A percentile compares a stretch with the other conserved stretches of the same genome.
phyloP scores from a whole-genome alignment of 2,113 vertebrate genomes.

The Rattus norvegicus region DNA sequence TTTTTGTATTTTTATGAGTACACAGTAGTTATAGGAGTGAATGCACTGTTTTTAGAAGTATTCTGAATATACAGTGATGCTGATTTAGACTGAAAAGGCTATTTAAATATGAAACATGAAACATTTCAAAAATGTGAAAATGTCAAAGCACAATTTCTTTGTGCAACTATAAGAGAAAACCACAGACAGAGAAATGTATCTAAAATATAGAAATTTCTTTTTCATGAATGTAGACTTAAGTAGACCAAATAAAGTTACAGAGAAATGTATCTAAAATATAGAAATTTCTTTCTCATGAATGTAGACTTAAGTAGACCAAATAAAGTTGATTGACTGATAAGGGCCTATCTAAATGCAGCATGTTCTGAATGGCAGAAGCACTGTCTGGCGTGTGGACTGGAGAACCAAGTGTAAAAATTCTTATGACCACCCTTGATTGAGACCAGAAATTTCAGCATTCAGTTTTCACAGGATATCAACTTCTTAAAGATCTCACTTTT shows the following conservation, averaged over 20 bases:
- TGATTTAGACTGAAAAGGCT: neutral
- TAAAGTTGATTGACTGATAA: neutral
- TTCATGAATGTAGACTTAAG: too few species aligned
- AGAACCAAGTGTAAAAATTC: too few species aligned
- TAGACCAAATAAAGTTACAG: too few species aligned
- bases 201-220: neutral
- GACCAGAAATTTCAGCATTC: accelerated
- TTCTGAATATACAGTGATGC: neutral
- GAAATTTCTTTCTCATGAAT: neutral
- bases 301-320: neutral
- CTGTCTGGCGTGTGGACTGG: neutral
- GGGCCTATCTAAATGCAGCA: accelerated
- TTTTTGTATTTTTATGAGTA: slow-evolving; percentile 16
- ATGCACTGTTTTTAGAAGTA: neutral
- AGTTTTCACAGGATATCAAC: accelerated
- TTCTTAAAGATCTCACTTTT: neutral
- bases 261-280: too few species aligned
- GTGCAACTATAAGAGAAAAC: neutral
- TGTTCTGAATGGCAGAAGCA: neutral
- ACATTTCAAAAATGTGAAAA: neutral
- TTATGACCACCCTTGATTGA: neutral
- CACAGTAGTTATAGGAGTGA: neutral
- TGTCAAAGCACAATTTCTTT: neutral
- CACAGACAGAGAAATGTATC: neutral
- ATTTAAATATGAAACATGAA: neutral